Evolutionary conservation across 2,113 vertebrate genomes (phyloP).

Genomic region (Nanorana parkeri): DNA sequence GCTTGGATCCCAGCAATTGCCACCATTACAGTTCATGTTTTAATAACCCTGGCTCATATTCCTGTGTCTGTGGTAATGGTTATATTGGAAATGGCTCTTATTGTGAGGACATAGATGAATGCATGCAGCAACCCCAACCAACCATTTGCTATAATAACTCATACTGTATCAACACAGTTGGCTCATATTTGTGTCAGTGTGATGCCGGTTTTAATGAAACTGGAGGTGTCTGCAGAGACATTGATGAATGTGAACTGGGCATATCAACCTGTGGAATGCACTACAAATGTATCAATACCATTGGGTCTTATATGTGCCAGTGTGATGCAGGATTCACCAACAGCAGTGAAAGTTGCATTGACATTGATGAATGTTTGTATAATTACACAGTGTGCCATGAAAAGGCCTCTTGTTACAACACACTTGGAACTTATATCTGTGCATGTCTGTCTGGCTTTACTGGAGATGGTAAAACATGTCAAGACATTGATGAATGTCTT

Average conservation of each 20-base stretch:
- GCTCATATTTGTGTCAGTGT: slow-evolving; percentile 75
- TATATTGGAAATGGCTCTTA: slow-evolving; percentile 70
- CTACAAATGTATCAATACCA: slow-evolving; percentile 71
- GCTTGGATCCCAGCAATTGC: slow-evolving; percentile 68
- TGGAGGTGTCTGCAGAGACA: slow-evolving; percentile 73
- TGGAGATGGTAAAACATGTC: slow-evolving; percentile 62
- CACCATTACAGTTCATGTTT: slow-evolving; percentile 71
- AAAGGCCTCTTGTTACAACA: slow-evolving; percentile 73
- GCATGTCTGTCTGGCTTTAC: slow-evolving; percentile 67
- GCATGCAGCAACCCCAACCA: slow-evolving; percentile 48
- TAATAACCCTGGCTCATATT: slow-evolving; percentile 70
- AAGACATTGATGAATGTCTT: slow-evolving; percentile 74
- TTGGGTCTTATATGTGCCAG: slow-evolving; percentile 72
- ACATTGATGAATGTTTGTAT: slow-evolving; percentile 49
- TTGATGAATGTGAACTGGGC: slow-evolving; percentile 73
- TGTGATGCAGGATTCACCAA: slow-evolving; percentile 71
- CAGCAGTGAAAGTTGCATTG: slow-evolving; percentile 62
- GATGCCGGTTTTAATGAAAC: slow-evolving; percentile 73
- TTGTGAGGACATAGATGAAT: slow-evolving; percentile 78
- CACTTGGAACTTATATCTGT: slow-evolving; percentile 72
- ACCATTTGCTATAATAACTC: slow-evolving; percentile 68
- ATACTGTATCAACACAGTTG: slow-evolving; percentile 70
- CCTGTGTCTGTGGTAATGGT: slow-evolving; percentile 72
- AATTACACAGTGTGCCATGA: slow-evolving; percentile 63
- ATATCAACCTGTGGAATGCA: slow-evolving; percentile 66